These are phyloP conservation scores for Philaethria dido DNA, from an alignment of 2,888 invertebrate genomes.

Conservation along the genomic window DNA sequence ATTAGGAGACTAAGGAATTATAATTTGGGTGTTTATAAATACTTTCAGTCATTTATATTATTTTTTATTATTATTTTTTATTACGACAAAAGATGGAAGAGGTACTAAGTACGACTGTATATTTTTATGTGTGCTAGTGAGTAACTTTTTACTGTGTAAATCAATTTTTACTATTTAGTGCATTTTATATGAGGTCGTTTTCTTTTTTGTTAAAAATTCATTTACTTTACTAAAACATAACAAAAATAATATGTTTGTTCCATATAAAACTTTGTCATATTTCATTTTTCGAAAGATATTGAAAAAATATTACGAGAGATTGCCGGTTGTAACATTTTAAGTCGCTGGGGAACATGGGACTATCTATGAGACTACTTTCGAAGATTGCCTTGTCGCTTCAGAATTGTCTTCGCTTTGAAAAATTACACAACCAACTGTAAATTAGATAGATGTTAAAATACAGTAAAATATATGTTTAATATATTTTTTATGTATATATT, in stretches of 20 bases:
- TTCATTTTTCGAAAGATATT: slow-evolving; percentile 46
- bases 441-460: slow-evolving; percentile 17
- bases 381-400: slow-evolving; percentile 59
- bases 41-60: neutral
- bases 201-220: too few relatives aligned
- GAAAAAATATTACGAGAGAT: slow-evolving; percentile 57
- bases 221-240: neutral
- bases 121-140: too few relatives aligned
- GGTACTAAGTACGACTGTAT: too few relatives aligned
- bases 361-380: slow-evolving; percentile 53
- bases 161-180: too few relatives aligned
- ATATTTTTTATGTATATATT: too few relatives aligned
- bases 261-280: neutral
- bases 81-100: too few relatives aligned
- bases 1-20: neutral
- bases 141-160: too few relatives aligned
- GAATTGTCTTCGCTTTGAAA: slow-evolving; percentile 57
- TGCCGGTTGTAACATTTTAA: slow-evolving; percentile 53
- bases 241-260: neutral
- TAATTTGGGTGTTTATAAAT: neutral
- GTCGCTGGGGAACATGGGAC: slow-evolving; percentile 49
- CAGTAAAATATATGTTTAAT: neutral
- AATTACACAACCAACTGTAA: slow-evolving; percentile 48
- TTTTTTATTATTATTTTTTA: too few relatives aligned
- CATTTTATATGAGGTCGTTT: too few relatives aligned